Conservation (phyloP, 2,797 vertebrate species). For the Meda fulgida region DNA sequence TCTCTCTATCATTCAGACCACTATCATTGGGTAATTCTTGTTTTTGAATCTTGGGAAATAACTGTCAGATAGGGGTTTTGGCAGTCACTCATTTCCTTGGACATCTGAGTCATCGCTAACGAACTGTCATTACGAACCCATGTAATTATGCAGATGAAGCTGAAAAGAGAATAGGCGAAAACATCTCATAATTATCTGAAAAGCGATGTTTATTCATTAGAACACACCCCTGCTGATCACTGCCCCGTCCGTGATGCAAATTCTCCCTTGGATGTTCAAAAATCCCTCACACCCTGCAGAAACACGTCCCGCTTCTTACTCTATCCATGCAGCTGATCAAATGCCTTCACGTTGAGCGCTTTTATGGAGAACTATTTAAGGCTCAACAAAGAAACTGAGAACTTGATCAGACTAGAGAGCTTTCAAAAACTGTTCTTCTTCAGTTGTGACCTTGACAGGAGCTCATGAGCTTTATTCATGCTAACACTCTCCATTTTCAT, state of each 20-base stretch:
- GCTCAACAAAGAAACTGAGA: conserved; percentile 8
- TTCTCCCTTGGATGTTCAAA: conserved; percentile 59
- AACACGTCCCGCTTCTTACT: conserved; percentile 51
- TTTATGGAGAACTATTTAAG: conserved; percentile 11
- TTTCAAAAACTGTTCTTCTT: conserved; percentile 15
- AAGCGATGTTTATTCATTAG: conserved; percentile 68
- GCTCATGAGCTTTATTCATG: not conserved
- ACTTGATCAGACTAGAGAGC: not conserved
- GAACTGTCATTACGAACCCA: conserved; percentile 67
- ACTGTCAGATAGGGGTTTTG: not conserved
- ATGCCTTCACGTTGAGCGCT: not conserved
- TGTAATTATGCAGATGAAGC: conserved; percentile 60
- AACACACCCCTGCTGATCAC: conserved; percentile 67
- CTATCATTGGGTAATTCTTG: not conserved
- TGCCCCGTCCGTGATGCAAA: conserved; percentile 61
- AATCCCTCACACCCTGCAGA: conserved; percentile 49
- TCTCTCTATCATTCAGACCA: not conserved
- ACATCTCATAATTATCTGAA: conserved; percentile 69
- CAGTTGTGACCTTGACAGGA: not conserved
- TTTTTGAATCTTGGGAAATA: conserved; percentile 1
- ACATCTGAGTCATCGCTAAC: conserved; percentile 60
- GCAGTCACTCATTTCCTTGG: conserved; percentile 24
- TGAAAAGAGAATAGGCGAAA: conserved; percentile 63
- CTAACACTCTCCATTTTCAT: not conserved
- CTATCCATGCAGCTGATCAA: conserved; percentile 23